Conservation (phyloP, 2,113 vertebrate genomes). For the Perca schrenkii region DNA sequence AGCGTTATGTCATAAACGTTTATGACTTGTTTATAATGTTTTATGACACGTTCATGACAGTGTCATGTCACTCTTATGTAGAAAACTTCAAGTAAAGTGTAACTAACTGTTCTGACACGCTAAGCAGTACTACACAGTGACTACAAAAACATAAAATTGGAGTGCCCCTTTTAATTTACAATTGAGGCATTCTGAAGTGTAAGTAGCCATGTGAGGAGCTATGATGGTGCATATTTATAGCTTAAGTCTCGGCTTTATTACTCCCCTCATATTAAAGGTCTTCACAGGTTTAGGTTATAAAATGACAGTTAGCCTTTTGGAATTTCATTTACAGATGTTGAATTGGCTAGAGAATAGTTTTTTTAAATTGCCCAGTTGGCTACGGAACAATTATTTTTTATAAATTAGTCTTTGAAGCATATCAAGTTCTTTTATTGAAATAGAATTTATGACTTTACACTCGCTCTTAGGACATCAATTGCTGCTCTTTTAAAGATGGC, state of each 20-base stretch:
- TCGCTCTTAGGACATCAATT: neutral
- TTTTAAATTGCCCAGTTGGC: neutral
- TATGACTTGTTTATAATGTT: too few species aligned
- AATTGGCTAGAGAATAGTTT: neutral
- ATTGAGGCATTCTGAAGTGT: neutral
- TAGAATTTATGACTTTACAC: neutral
- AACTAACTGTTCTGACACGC: neutral
- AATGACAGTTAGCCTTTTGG: neutral
- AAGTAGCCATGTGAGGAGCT: neutral
- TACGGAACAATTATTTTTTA: neutral
- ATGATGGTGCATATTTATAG: neutral
- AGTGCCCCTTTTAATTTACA: neutral
- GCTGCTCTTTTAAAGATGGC: neutral
- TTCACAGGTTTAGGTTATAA: neutral
- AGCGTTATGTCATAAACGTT: too few species aligned
- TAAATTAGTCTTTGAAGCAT: neutral
- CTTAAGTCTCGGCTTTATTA: neutral
- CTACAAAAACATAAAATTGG: neutral
- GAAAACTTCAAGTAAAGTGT: too few species aligned
- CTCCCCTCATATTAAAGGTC: neutral
- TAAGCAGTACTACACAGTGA: too few species aligned
- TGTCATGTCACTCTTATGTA: too few species aligned
- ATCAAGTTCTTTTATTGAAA: neutral
- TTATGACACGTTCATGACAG: too few species aligned
- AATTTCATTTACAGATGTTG: neutral